Percentiles rank a stretch among this genome's conserved stretches.
phyloP scores from a whole-genome alignment of 1,140 invertebrate species.

The Zaprionus taronus region DNA sequence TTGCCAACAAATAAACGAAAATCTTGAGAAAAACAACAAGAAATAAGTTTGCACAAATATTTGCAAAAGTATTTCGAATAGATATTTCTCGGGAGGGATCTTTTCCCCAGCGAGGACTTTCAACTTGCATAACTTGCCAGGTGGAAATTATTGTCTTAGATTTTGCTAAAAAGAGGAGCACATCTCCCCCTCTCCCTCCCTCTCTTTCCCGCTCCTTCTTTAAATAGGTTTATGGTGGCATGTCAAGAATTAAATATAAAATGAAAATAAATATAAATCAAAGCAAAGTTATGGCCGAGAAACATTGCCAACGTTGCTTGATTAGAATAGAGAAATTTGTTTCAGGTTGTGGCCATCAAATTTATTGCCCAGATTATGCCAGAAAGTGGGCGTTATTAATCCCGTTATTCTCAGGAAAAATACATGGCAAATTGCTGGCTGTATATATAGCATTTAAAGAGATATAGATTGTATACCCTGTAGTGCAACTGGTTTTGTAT shows the following conservation, averaged over 20 bases:
- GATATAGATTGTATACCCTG: not conserved
- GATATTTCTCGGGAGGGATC: not conserved
- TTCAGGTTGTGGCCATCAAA: conserved; percentile 1
- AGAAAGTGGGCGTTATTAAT: conserved; percentile 3
- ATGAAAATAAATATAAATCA: conserved; percentile 47
- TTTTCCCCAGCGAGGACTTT: conserved; percentile 1
- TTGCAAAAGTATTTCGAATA: conserved; percentile 16
- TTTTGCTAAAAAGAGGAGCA: not conserved
- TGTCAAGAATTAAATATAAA: conserved; percentile 29
- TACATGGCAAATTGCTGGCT: not conserved
- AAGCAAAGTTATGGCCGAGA: conserved; percentile 11
- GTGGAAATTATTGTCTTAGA: not conserved
- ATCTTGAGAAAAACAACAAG: conserved; percentile 11
- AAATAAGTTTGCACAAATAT: conserved; percentile 45
- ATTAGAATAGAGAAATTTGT: conserved; percentile 13
- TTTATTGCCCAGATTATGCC: conserved; percentile 17
- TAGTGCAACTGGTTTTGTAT: conserved; percentile 5
- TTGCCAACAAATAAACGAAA: conserved; percentile 35
- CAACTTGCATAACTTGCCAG: not conserved
- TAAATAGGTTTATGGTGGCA: conserved; percentile 55
- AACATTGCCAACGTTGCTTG: conserved; percentile 36
- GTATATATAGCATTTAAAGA: not conserved
- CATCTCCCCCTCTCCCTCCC: too few species aligned
- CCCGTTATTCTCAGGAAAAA: not conserved
- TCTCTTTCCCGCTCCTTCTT: not conserved